These are phyloP conservation scores for Tyrophagus putrescentiae DNA, from an alignment of 1,140 invertebrate genomes.

Conservation along the genomic window DNA sequence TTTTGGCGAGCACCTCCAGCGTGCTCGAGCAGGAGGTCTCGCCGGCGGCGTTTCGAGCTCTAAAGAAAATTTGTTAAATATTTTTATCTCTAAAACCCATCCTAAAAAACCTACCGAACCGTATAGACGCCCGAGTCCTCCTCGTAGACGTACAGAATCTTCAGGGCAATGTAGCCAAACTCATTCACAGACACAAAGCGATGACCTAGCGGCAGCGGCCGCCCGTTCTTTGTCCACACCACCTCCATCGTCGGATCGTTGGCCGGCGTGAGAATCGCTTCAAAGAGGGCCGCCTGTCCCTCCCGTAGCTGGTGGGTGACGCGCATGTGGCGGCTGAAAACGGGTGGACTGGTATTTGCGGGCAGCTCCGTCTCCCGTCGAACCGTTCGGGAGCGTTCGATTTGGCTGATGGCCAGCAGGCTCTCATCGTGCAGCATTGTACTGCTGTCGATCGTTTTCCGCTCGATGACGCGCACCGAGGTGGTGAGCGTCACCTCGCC, in stretches of 20 bases:
- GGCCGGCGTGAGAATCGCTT: conserved; percentile 86
- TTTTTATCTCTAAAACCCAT: neutral
- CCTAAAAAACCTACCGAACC: neutral
- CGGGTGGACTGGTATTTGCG: conserved; percentile 39
- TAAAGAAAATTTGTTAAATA: conserved; percentile 24
- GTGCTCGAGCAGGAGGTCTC: conserved; percentile 83
- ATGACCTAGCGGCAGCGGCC: conserved; percentile 57
- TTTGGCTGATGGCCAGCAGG: conserved; percentile 66
- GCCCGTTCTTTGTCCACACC: conserved; percentile 83
- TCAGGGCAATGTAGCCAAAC: conserved; percentile 85
- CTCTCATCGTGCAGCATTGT: conserved; percentile 68
- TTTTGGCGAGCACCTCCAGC: conserved; percentile 64
- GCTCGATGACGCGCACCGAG: conserved; percentile 48
- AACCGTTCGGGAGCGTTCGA: conserved; percentile 72
- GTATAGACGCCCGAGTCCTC: conserved; percentile 39
- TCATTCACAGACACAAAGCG: conserved; percentile 45
- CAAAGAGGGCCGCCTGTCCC: conserved; percentile 85
- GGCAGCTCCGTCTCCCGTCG: conserved; percentile 37
- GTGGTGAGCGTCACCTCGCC: conserved; percentile 61
- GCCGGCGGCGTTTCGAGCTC: conserved; percentile 72
- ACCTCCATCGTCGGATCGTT: conserved; percentile 82
- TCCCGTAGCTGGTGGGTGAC: conserved; percentile 67
- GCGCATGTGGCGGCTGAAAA: conserved; percentile 65
- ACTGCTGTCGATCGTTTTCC: conserved; percentile 52
- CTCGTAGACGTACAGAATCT: conserved; percentile 79